phyloP scores from a whole-genome alignment of 1,140 invertebrate genomes.

The Anastrepha obliqua region DNA sequence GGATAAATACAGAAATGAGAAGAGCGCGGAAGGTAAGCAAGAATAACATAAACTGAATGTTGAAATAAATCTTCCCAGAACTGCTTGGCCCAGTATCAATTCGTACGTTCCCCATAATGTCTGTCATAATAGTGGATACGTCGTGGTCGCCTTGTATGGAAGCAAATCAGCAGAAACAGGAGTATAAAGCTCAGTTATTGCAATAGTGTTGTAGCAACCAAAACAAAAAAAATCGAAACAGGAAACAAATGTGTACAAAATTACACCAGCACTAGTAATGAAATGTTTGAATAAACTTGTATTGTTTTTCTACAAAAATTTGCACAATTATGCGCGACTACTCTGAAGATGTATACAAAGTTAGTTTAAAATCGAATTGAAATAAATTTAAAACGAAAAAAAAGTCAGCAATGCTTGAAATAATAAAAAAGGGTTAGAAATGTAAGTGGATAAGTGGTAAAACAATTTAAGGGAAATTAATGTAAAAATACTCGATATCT shows the following conservation, averaged over 20 bases:
- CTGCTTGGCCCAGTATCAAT: conserved; percentile 72
- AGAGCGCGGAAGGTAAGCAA: conserved; percentile 22
- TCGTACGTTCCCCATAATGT: conserved; percentile 74
- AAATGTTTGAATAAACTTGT: background rate
- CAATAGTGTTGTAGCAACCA: conserved; percentile 36
- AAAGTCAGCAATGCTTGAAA: background rate
- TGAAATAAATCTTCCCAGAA: conserved; percentile 59
- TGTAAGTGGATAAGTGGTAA: conserved; percentile 12
- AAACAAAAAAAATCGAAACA: conserved; percentile 23
- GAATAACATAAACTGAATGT: conserved; percentile 37
- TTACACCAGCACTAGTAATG: background rate
- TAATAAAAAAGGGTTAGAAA: background rate
- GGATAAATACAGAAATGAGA: background rate
- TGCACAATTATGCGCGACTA: conserved; percentile 1
- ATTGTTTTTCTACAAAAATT: conserved; percentile 37
- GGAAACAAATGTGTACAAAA: background rate
- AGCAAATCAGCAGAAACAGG: conserved; percentile 54
- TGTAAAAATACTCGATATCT: background rate
- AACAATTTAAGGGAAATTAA: background rate
- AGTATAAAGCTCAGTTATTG: conserved; percentile 39
- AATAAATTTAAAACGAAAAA: conserved; percentile 23
- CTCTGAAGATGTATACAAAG: background rate
- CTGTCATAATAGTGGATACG: conserved; percentile 66
- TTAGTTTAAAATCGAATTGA: conserved; percentile 5
- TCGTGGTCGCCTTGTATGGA: conserved; percentile 66